These are phyloP conservation scores for Amniataba percoides DNA, from an alignment of 2,797 vertebrate species.

Conservation along the genomic window DNA sequence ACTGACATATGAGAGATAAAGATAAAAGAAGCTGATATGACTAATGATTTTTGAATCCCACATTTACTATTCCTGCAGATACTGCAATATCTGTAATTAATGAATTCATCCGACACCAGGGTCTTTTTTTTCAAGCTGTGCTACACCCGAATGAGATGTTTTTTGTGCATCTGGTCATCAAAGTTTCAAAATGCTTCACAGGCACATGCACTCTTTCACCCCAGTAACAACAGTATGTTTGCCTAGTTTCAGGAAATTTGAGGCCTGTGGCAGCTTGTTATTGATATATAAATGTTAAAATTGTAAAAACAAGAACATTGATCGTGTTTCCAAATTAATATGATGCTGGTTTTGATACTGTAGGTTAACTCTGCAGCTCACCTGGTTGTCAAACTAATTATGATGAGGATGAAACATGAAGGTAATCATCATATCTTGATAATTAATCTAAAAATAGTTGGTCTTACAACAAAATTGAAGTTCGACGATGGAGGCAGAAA, in stretches of 20 bases:
- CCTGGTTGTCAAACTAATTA: constrained; percentile 4
- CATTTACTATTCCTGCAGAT: background rate
- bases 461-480: background rate
- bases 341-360: background rate
- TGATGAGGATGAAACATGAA: constrained; percentile 5
- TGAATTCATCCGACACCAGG: background rate
- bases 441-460: background rate
- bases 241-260: background rate
- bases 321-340: constrained; percentile 3
- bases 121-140: background rate
- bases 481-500: background rate
- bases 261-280: background rate
- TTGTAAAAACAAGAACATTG: background rate
- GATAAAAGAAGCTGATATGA: constrained; percentile 21
- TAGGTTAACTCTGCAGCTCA: constrained; percentile 5
- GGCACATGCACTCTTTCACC: too few species aligned
- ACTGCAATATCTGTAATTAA: background rate
- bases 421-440: background rate
- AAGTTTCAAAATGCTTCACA: background rate
- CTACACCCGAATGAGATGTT: background rate
- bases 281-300: background rate
- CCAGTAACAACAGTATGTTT: background rate
- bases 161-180: background rate
- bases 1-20: background rate
- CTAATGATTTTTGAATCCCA: constrained; percentile 2